Conservation (phyloP, 2,888 invertebrate genomes). For the Drosophila engyochracea region DNA sequence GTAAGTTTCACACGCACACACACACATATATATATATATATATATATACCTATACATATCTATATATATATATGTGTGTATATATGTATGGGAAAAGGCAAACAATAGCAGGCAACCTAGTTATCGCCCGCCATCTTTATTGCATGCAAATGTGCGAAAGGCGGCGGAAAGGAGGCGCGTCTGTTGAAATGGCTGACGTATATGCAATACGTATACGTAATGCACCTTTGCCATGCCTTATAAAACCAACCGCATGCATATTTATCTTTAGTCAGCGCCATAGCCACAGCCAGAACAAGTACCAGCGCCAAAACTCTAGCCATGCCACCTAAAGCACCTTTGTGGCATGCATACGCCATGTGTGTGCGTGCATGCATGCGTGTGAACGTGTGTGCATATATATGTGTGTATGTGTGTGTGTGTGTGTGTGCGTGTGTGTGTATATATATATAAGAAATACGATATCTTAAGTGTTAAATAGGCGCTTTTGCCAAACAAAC, state of each 20-base stretch:
- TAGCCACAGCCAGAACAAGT: conserved; percentile 18
- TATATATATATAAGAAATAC: conserved; percentile 67
- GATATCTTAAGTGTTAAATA: conserved; percentile 80
- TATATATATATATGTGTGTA: conserved; percentile 7
- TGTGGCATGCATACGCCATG: conserved; percentile 30
- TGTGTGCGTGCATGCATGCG: conserved; percentile 29
- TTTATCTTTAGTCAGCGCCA: conserved; percentile 65
- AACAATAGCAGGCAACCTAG: conserved; percentile 78
- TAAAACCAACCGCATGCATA: conserved; percentile 75
- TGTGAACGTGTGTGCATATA: conserved; percentile 1
- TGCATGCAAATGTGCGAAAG: conserved; percentile 80
- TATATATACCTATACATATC: background rate
- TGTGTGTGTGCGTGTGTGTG: conserved; percentile 29
- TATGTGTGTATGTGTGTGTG: conserved; percentile 31
- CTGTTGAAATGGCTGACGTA: conserved; percentile 74
- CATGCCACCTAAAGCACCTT: conserved; percentile 31
- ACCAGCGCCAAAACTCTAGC: conserved; percentile 9
- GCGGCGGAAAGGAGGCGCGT: conserved; percentile 69
- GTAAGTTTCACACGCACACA: conserved; percentile 62
- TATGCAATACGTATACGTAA: conserved; percentile 54
- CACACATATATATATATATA: conserved; percentile 5
- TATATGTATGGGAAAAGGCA: conserved; percentile 62
- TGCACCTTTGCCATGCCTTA: conserved; percentile 67
- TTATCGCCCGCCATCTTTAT: conserved; percentile 80
- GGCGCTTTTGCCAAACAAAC: conserved; percentile 81